Conservation (phyloP, 1,140 invertebrate genomes). For the Venturia canescens region DNA sequence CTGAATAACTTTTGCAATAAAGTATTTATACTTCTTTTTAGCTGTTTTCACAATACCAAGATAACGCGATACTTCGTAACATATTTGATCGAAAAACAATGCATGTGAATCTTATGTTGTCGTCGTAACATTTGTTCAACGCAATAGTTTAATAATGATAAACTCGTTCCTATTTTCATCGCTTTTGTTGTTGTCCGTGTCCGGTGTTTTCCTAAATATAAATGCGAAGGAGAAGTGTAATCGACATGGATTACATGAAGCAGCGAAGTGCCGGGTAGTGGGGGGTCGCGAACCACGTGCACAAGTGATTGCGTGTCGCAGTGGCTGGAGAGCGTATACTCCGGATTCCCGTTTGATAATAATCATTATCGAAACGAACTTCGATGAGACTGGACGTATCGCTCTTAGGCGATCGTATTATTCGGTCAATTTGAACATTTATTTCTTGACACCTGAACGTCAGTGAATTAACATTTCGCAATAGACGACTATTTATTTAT, state of each 20-base stretch:
- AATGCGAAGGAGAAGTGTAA: background rate
- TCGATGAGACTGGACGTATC: conserved; percentile 32
- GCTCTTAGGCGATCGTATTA: background rate
- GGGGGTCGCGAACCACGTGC: conserved; percentile 40
- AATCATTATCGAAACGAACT: conserved; percentile 46
- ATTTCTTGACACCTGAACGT: background rate
- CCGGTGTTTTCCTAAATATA: background rate
- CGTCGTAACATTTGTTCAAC: too few relatives aligned
- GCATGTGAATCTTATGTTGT: too few relatives aligned
- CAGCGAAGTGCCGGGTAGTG: background rate
- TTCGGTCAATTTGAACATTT: background rate
- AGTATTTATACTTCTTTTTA: too few relatives aligned
- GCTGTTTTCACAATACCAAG: too few relatives aligned
- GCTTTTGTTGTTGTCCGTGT: background rate
- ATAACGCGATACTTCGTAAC: too few relatives aligned
- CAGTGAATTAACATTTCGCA: background rate
- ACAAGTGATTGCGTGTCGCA: conserved; percentile 21
- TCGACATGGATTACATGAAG: background rate
- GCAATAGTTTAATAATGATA: too few relatives aligned
- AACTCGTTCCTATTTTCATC: too few relatives aligned
- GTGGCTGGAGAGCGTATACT: background rate
- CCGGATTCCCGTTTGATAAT: background rate
- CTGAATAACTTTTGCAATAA: too few relatives aligned
- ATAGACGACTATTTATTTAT: conserved; percentile 54
- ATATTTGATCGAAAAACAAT: too few relatives aligned